phyloP scores from a whole-genome alignment of 1,140 invertebrate species.

The Heliconius hermathena region DNA sequence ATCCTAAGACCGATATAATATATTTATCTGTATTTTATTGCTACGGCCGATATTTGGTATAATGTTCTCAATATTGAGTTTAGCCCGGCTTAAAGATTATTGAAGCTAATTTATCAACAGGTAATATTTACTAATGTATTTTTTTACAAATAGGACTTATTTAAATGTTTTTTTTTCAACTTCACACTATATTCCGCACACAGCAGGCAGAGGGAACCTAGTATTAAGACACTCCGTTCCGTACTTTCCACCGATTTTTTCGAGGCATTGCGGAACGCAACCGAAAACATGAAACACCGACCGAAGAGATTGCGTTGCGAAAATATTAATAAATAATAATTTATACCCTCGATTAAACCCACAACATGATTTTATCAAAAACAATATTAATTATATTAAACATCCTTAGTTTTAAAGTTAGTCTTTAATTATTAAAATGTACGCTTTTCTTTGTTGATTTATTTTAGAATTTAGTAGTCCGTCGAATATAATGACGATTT shows the following conservation, averaged over 20 bases:
- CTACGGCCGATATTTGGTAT: background rate
- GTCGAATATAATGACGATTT: background rate
- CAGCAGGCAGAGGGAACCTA: no score
- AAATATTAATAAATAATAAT: no score
- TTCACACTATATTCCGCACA: no score
- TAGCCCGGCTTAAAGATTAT: background rate
- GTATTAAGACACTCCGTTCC: no score
- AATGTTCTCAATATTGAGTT: background rate
- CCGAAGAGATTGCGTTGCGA: no score
- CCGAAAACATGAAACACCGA: no score
- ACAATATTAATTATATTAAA: background rate
- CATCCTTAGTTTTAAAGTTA: background rate
- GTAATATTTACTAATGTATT: background rate
- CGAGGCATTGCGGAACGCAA: no score
- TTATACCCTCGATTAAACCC: no score
- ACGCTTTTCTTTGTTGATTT: background rate
- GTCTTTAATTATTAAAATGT: background rate
- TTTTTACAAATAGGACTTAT: background rate
- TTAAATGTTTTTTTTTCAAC: no score
- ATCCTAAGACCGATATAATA: background rate
- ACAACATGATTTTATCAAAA: no score
- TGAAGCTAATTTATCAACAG: background rate
- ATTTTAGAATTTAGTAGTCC: background rate
- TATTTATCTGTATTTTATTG: conserved; percentile 1
- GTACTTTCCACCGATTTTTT: no score